Conservation (phyloP, 2,113 vertebrate species). For the Actenoides hombroni region DNA sequence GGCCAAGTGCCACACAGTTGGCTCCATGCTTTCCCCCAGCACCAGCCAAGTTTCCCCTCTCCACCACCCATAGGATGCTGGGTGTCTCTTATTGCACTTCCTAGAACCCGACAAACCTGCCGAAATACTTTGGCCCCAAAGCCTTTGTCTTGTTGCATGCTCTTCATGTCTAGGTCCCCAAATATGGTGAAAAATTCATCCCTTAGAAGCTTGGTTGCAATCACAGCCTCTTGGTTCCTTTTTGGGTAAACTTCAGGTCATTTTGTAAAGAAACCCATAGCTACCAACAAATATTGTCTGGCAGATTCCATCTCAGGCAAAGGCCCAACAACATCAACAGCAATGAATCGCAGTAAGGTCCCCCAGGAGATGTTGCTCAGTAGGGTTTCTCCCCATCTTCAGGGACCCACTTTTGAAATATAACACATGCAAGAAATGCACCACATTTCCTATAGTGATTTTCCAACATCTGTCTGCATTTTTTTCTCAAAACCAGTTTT, state of each 20-base stretch:
- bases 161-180: background rate
- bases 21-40: background rate
- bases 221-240: constrained; percentile 32
- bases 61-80: background rate
- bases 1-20: background rate
- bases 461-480: background rate
- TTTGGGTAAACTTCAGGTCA: constrained; percentile 37
- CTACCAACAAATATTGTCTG: constrained; percentile 62
- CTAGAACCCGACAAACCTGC: background rate
- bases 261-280: constrained; percentile 55
- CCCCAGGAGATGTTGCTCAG: background rate
- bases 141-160: background rate
- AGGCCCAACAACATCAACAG: constrained; percentile 2
- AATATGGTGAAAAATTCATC: constrained; percentile 57
- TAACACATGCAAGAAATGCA: background rate
- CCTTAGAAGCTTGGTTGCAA: background rate
- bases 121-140: background rate
- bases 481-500: background rate
- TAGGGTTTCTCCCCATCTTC: background rate
- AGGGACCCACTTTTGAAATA: background rate
- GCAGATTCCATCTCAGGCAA: constrained; percentile 30
- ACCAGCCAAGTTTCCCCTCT: background rate
- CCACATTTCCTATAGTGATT: background rate
- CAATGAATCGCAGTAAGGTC: background rate
- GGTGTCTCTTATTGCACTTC: background rate